These are phyloP conservation scores for Mantis religiosa DNA, from an alignment of 2,888 invertebrate genomes.

Conservation along the genomic window DNA sequence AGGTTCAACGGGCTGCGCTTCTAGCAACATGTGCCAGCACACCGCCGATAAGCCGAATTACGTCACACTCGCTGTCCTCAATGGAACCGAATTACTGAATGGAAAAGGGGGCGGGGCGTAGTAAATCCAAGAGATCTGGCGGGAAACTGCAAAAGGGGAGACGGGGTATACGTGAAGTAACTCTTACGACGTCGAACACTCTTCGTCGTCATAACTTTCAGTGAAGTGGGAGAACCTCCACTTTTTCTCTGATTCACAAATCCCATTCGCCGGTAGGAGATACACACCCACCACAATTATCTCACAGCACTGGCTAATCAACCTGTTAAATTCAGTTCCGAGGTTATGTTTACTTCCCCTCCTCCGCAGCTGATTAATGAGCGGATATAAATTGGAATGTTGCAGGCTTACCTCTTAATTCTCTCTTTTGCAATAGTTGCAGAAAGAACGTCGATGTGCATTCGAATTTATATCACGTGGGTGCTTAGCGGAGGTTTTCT, in stretches of 20 bases:
- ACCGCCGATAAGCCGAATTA: background rate
- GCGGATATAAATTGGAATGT: background rate
- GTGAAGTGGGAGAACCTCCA: background rate
- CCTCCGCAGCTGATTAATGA: background rate
- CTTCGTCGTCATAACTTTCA: background rate
- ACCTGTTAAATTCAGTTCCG: background rate
- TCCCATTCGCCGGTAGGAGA: background rate
- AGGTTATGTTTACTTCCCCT: background rate
- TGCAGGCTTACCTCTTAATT: background rate
- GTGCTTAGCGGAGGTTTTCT: background rate
- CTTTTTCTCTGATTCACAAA: background rate
- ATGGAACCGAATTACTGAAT: background rate
- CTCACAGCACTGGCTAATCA: background rate
- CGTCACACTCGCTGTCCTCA: background rate
- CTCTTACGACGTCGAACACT: background rate
- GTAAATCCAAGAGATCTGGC: background rate
- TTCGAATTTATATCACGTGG: background rate
- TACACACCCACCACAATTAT: background rate
- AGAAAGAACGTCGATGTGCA: background rate
- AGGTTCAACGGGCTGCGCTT: background rate
- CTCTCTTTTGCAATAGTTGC: background rate
- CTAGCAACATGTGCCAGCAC: background rate
- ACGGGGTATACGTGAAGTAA: background rate
- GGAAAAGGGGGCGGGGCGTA: background rate
- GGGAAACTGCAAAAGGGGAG: background rate